A percentile compares a stretch with the other conserved stretches of the same genome.
These are phyloP conservation scores for Alauda arvensis DNA, from an alignment of 2,797 vertebrate species.

Conservation along the genomic window DNA sequence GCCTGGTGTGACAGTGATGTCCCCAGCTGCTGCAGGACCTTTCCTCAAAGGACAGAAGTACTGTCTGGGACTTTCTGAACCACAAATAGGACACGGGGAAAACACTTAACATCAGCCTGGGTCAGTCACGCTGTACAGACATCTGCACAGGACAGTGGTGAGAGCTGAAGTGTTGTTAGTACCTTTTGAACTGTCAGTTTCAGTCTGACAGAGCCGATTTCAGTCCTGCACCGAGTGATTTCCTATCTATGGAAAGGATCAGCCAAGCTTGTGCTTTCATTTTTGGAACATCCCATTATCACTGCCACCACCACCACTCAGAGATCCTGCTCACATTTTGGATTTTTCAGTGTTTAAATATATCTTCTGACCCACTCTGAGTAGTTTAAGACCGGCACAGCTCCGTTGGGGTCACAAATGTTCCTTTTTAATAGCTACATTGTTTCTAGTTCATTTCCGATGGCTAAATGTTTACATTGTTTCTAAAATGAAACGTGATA, in stretches of 20 bases:
- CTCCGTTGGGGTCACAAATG: neutral
- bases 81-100: neutral
- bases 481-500: neutral
- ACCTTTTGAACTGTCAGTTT: conserved; percentile 47
- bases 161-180: neutral
- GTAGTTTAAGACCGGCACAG: neutral
- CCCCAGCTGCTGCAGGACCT: neutral
- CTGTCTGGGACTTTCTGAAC: conserved; percentile 27
- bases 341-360: neutral
- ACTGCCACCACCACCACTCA: accelerated
- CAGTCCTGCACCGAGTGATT: neutral
- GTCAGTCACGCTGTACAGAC: neutral
- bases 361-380: neutral
- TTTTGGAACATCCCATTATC: neutral
- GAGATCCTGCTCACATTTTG: neutral
- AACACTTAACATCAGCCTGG: conserved; percentile 1
- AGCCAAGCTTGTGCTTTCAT: conserved; percentile 25
- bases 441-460: neutral
- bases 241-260: conserved; percentile 50
- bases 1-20: neutral
- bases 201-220: conserved; percentile 15
- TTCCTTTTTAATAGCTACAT: neutral
- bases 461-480: neutral
- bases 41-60: conserved; percentile 17
- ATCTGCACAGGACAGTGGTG: neutral